phyloP scores from a whole-genome alignment of 2,888 invertebrate genomes.

The Aproaerema taeniolella region DNA sequence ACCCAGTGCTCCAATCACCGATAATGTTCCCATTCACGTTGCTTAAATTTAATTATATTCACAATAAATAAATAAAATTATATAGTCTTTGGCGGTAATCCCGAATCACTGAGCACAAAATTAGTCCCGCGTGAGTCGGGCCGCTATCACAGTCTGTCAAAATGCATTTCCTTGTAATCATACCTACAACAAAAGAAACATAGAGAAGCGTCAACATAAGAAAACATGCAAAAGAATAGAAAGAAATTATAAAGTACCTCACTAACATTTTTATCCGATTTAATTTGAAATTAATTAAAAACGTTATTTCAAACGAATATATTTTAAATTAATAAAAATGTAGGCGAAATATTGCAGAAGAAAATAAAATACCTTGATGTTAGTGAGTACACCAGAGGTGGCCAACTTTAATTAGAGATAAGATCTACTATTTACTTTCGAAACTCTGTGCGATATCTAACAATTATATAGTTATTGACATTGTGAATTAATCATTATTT shows the following conservation, averaged over 20 bases:
- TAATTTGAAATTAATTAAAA: not conserved
- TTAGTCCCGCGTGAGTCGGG: conserved; percentile 36
- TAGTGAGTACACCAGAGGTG: too few species aligned
- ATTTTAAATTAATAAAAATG: too few species aligned
- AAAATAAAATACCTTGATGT: too few species aligned
- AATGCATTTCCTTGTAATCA: conserved; percentile 65
- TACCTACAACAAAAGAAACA: conserved; percentile 74
- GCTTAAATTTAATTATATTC: conserved; percentile 32
- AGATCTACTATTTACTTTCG: too few species aligned
- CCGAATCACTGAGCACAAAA: conserved; percentile 52
- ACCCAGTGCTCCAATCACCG: conserved; percentile 34
- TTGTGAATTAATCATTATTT: too few species aligned
- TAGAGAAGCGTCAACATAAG: conserved; percentile 55
- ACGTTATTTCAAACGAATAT: too few species aligned
- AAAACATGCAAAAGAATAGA: conserved; percentile 49
- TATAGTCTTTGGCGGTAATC: conserved; percentile 46
- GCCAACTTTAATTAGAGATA: too few species aligned
- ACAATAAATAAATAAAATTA: conserved; percentile 50
- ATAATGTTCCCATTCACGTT: conserved; percentile 25
- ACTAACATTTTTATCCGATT: not conserved
- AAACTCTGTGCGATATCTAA: too few species aligned
- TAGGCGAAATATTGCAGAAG: too few species aligned
- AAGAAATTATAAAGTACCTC: conserved; percentile 11
- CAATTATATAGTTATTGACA: too few species aligned
- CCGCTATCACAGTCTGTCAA: conserved; percentile 68